Conservation (phyloP, 1,140 invertebrate genomes). For the Hetaerina americana region DNA sequence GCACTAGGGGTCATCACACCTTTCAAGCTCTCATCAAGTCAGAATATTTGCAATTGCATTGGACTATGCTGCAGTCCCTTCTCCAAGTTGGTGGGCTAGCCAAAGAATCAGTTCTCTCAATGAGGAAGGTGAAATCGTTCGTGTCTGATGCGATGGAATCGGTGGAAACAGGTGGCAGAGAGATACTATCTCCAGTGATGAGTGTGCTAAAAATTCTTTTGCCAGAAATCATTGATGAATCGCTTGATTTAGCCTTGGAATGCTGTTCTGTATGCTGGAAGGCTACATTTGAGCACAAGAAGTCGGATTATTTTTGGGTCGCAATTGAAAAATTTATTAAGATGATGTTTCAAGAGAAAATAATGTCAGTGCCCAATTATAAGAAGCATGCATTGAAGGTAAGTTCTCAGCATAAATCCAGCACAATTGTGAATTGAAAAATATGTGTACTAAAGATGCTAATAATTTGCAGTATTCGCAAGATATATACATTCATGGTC, state of each 20-base stretch:
- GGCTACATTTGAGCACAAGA: constrained; percentile 19
- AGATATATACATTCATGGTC: constrained; percentile 17
- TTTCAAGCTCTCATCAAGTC: constrained; percentile 6
- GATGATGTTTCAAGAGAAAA: constrained; percentile 12
- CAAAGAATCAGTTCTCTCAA: neutral
- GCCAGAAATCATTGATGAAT: neutral
- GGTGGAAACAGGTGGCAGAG: constrained; percentile 17
- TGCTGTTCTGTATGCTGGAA: constrained; percentile 16
- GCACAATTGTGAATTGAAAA: too few relatives aligned
- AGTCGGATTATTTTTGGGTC: constrained; percentile 23
- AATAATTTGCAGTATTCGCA: constrained; percentile 19
- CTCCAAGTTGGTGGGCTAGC: neutral
- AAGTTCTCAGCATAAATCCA: too few relatives aligned
- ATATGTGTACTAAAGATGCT: too few relatives aligned
- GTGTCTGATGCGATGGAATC: constrained; percentile 13
- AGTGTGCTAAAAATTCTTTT: constrained; percentile 10
- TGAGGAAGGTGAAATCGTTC: neutral
- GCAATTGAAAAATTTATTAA: constrained; percentile 18
- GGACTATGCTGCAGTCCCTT: constrained; percentile 8
- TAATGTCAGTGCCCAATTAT: constrained; percentile 3
- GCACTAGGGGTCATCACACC: too few relatives aligned
- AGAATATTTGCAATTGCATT: constrained; percentile 8
- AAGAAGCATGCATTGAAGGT: neutral
- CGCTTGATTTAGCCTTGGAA: constrained; percentile 10
- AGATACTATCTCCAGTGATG: constrained; percentile 15